A percentile compares a stretch with the other conserved stretches of the same genome.
phyloP scores from a whole-genome alignment of 2,888 invertebrate genomes.

The Sceliomorpha sp. region DNA sequence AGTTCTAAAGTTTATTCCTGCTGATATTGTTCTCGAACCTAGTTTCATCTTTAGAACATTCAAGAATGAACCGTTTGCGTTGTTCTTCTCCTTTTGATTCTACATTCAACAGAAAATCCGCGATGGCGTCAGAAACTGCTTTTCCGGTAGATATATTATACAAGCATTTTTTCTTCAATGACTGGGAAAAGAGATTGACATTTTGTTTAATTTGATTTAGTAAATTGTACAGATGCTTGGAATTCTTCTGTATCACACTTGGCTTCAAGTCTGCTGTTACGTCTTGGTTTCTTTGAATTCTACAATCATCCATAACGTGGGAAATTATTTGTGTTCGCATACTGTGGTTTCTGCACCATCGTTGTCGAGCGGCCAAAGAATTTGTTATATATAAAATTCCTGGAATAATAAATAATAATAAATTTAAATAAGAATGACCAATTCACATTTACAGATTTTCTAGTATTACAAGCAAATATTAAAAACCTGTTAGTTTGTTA shows the following conservation, averaged over 20 bases:
- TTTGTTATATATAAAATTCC: conserved; percentile 6
- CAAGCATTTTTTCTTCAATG: conserved; percentile 1
- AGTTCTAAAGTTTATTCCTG: conserved; percentile 22
- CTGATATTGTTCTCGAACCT: conserved; percentile 8
- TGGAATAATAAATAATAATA: background rate
- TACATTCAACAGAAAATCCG: conserved; percentile 46
- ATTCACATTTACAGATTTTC: too few relatives aligned
- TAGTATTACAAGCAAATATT: too few relatives aligned
- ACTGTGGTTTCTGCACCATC: conserved; percentile 31
- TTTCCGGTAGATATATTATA: conserved; percentile 26
- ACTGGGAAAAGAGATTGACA: conserved; percentile 18
- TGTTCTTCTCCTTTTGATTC: conserved; percentile 23
- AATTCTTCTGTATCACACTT: conserved; percentile 4
- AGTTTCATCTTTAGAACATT: conserved; percentile 19
- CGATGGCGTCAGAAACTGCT: conserved; percentile 13
- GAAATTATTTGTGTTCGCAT: conserved; percentile 16
- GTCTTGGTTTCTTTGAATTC: conserved; percentile 9
- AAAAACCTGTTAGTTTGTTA: conserved; percentile 50
- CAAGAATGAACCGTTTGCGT: conserved; percentile 19
- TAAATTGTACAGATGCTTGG: background rate
- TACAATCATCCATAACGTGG: conserved; percentile 7
- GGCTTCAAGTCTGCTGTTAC: conserved; percentile 12
- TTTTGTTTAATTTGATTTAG: conserved; percentile 1
- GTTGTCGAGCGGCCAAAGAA: conserved; percentile 19
- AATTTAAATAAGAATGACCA: background rate